Conservation (phyloP, 2,113 vertebrate species). For the Setophaga kirtlandii region DNA sequence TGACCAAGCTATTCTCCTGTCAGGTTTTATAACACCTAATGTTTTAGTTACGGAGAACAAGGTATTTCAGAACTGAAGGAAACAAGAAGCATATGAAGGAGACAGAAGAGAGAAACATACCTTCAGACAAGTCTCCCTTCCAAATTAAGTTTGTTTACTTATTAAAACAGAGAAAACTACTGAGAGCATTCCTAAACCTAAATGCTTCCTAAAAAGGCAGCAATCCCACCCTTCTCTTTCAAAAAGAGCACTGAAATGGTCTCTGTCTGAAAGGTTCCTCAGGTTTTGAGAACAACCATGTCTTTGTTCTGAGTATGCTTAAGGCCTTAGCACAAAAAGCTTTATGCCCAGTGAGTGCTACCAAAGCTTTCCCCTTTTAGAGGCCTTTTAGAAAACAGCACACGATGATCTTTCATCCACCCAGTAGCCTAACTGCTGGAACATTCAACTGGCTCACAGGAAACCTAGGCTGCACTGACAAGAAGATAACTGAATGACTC, state of each 20-base stretch:
- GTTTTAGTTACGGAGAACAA: background rate
- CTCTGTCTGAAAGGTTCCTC: background rate
- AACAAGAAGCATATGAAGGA: background rate
- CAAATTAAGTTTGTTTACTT: background rate
- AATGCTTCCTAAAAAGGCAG: background rate
- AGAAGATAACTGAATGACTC: background rate
- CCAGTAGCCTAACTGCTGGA: background rate
- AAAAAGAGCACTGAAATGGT: background rate
- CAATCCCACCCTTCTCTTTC: background rate
- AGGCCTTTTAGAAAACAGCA: background rate
- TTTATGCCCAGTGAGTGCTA: background rate
- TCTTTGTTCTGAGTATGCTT: background rate
- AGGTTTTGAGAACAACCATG: background rate
- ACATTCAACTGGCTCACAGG: background rate
- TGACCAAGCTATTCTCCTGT: background rate
- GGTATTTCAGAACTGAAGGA: background rate
- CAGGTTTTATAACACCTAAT: background rate
- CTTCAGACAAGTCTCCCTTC: background rate
- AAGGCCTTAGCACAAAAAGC: background rate
- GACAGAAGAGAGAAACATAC: background rate
- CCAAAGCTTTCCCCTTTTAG: background rate
- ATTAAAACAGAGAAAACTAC: background rate
- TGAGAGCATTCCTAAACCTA: background rate
- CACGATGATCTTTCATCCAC: background rate
- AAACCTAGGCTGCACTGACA: background rate